Evolutionary conservation across 37 sponge, comb jelly and placozoan genomes (phyloP), one percentile per base, ranked within the genome.

Genomic region (Aplysina aerophoba): DNA sequence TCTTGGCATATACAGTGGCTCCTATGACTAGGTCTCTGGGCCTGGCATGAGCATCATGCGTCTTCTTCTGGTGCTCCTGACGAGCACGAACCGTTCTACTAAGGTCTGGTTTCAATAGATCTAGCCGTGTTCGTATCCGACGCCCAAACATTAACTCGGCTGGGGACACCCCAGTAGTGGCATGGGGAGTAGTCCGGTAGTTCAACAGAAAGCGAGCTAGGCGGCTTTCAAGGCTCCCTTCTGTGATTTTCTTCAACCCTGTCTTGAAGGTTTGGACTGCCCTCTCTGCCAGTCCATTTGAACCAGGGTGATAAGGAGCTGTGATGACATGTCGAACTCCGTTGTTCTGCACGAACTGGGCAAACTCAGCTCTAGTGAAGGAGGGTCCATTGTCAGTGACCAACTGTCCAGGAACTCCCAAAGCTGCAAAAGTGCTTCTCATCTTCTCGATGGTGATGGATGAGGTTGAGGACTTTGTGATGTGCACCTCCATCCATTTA

Each of bases 231-330:
- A 87, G 33, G 8, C 73, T 39, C 1, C 71, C 87, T 33, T 27
- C 35, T 34, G 39, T 55, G 13, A 55, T 1, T 50, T 81, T 81
- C 71, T 6, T 40, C 59, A 87, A 40, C 1, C 72, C 81, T 30
- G 39, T 22, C 55, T 87, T 87, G 25, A 80, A 80, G 0, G 69
- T 87, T 54, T 87, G 87, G 27, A 87, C 87, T 5, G 87, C 87
- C 35, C 87, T 87, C 82, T 87, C 82, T 53, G 81, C 87, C 40
- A 69, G 73, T 0, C 87, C 87, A 39, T 87, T 87, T 15, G 82
- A 81, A 2, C 38, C 28, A 44, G n/a, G n/a, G n/a, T n/a, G n/a
- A n/a, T n/a, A n/a, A n/a, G n/a, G n/a, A n/a, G n/a, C n/a, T n/a
- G n/a, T n/a, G n/a, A n/a, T n/a, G n/a, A n/a, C n/a, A n/a, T n/a